These are phyloP conservation scores for Sebastes alutus DNA, from an alignment of 2,797 vertebrate species.

Conservation along the genomic window DNA sequence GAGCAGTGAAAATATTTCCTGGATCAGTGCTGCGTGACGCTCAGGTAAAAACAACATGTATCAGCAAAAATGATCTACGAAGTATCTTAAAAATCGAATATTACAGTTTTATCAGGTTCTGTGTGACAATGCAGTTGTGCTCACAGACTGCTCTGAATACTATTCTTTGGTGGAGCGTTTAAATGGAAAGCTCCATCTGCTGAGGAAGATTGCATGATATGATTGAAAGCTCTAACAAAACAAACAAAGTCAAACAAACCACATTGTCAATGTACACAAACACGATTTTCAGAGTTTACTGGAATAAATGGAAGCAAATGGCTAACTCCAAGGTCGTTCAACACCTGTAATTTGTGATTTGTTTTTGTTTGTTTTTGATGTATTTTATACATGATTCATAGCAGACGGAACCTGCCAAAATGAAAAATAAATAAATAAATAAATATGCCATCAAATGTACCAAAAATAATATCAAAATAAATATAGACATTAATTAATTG, in stretches of 20 bases:
- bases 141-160: no score
- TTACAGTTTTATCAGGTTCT: background rate
- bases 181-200: background rate
- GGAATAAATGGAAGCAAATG: background rate
- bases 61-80: background rate
- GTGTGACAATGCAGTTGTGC: background rate
- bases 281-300: background rate
- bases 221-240: background rate
- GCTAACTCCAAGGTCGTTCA: background rate
- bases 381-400: background rate
- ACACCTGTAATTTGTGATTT: background rate
- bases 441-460: no score
- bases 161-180: background rate
- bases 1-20: conserved; percentile 11
- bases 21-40: background rate
- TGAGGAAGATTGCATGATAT: background rate
- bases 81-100: background rate
- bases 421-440: no score
- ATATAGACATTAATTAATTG: no score
- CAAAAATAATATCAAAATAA: no score
- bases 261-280: background rate
- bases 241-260: background rate
- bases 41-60: background rate
- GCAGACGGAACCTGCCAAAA: no score
- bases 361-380: background rate